A percentile compares a stretch with the other conserved stretches of the same genome.
Evolutionary conservation across 1,140 invertebrate species (phyloP).

Genomic region (Pseudomyrmex pallidus): DNA sequence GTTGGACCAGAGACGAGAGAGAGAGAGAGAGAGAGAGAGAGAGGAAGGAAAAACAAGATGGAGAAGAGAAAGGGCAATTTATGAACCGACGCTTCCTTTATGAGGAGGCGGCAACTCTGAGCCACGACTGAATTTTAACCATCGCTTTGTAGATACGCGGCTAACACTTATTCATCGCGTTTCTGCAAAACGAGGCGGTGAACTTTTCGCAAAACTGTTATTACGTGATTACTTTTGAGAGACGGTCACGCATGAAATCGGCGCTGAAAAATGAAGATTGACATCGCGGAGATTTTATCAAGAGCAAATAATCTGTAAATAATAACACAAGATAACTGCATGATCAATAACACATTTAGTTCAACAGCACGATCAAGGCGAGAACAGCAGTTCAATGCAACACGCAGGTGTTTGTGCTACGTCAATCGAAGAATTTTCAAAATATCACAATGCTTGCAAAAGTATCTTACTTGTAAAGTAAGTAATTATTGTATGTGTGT

Average conservation of each 20-base stretch:
- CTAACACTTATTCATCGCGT: conserved; percentile 33
- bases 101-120: conserved; percentile 77
- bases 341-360: too few relatives aligned
- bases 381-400: too few relatives aligned
- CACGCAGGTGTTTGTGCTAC: too few relatives aligned
- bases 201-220: conserved; percentile 20
- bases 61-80: conserved; percentile 79
- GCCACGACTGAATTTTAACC: conserved; percentile 82
- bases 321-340: too few relatives aligned
- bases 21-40: conserved; percentile 18
- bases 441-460: too few relatives aligned
- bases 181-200: not conserved
- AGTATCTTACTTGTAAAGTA: too few relatives aligned
- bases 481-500: too few relatives aligned
- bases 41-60: not conserved
- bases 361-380: too few relatives aligned
- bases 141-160: conserved; percentile 50
- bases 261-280: not conserved
- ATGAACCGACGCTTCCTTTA: conserved; percentile 84
- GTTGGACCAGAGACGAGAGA: conserved; percentile 41
- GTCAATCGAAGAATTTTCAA: too few relatives aligned
- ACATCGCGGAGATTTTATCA: too few relatives aligned
- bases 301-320: too few relatives aligned
- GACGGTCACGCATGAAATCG: not conserved
- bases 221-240: conserved; percentile 1